Base-by-base conservation (phyloP, 2,797 vertebrate genomes). In the Vireo griseus region DNA sequence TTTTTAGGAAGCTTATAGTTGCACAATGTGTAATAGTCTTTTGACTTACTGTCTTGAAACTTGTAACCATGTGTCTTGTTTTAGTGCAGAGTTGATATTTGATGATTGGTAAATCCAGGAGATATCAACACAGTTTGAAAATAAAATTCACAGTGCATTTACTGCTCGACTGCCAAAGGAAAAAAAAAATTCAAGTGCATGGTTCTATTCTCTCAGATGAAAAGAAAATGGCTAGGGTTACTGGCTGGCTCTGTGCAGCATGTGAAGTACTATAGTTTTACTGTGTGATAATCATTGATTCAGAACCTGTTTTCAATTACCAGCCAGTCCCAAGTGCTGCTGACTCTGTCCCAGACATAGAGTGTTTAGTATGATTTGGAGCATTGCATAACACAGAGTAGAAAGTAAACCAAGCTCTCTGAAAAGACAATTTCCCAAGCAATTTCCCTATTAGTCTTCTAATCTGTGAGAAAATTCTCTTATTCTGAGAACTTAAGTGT, bases 241-340 rank as follows among this genome's bases (percentile, higher is more conserved):
- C 88, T 91, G 90, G 6, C 87, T 93, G 89, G 80, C 82, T 94
- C 58, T 92, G 67, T 86, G 76, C 51, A 81, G 88, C 79, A 88
- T 4, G n/a, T 87, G 92, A 72, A 95, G 83, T 51, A 86, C 79
- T 95, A 66, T 87, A 90, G 50, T 85, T 96, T 88, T 88, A 88
- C 84, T 94, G 47, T 84, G 81, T 92, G 81, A 86, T 94, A 85
- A 96, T 92, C 66, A 82, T 58, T 94, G 78, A 85, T 96, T 97
- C 86, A 74, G 85, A 97, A 89, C 67, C 93, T 97, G 94, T 92
- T 97, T 97, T 87, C 94, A 96, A 96, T 97, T 97, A 96, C 69
- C 42, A 92, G 61, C 44, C 93, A 79, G 83, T 95, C 87, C 82
- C 63, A 86, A 68, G 66, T 79, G 45, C 80, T 94, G 51, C 87